Evolutionary conservation across 1,140 invertebrate genomes (phyloP).

Genomic region (Papilio polytes): DNA sequence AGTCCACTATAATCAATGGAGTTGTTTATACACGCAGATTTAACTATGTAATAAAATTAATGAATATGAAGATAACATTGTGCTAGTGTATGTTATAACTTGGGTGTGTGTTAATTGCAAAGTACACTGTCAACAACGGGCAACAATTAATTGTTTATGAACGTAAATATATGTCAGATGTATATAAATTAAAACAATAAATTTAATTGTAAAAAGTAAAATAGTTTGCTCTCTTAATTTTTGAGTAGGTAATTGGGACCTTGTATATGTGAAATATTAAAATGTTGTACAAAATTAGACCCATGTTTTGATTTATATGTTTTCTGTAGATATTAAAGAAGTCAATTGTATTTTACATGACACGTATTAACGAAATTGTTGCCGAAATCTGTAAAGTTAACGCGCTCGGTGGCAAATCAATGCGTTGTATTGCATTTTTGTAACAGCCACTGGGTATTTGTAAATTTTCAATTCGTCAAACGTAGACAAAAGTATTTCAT

Average conservation of each 20-base stretch:
- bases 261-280: not conserved
- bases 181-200: not conserved
- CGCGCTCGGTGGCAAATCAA: not conserved
- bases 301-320: too few species aligned
- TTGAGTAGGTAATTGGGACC: too few species aligned
- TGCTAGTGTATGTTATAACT: too few species aligned
- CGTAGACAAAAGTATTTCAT: conserved; percentile 27
- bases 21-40: too few species aligned
- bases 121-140: too few species aligned
- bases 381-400: not conserved
- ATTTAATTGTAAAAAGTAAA: too few species aligned
- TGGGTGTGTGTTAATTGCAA: too few species aligned
- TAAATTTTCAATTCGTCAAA: conserved; percentile 38
- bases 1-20: too few species aligned
- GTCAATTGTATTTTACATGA: conserved; percentile 6
- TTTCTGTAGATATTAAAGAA: not conserved
- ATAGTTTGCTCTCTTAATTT: too few species aligned
- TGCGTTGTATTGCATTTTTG: conserved; percentile 23
- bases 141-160: not conserved
- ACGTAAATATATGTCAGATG: not conserved
- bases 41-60: too few species aligned
- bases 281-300: too few species aligned
- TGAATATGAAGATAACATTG: too few species aligned
- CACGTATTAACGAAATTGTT: not conserved
- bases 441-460: conserved; percentile 31